phyloP scores from a whole-genome alignment of 2,113 vertebrate species.

The Abramis brama region DNA sequence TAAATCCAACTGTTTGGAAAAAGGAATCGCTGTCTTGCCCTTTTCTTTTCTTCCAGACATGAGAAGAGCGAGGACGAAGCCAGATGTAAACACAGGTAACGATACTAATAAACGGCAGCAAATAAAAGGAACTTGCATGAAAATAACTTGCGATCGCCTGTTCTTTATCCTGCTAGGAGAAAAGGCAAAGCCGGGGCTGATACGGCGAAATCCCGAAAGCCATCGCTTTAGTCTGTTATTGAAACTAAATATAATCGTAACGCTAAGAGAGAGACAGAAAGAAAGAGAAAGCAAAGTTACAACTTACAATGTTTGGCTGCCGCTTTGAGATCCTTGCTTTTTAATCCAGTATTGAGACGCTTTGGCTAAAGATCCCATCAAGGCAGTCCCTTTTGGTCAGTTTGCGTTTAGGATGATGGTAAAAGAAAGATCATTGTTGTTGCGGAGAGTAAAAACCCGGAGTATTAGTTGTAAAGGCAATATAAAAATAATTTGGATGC shows the following conservation, averaged over 20 bases:
- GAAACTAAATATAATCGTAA: slow-evolving; percentile 68
- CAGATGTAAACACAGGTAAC: slow-evolving; percentile 85
- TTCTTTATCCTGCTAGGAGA: slow-evolving; percentile 64
- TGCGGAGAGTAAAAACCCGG: slow-evolving; percentile 78
- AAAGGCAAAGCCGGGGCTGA: slow-evolving; percentile 65
- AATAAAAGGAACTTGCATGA: slow-evolving; percentile 74
- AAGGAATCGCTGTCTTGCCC: slow-evolving; percentile 75
- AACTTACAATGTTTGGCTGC: slow-evolving; percentile 92
- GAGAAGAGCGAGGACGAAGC: slow-evolving; percentile 79
- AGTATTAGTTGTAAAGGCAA: slow-evolving; percentile 84
- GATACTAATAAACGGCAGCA: slow-evolving; percentile 69
- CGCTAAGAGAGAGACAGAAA: slow-evolving; percentile 67
- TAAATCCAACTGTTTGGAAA: slow-evolving; percentile 69
- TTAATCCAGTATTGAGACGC: slow-evolving; percentile 89
- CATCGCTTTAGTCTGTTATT: slow-evolving; percentile 64
- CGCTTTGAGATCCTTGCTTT: slow-evolving; percentile 85
- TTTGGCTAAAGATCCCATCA: slow-evolving; percentile 91
- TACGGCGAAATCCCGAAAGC: slow-evolving; percentile 64
- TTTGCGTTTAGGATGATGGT: slow-evolving; percentile 82
- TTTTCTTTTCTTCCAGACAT: slow-evolving; percentile 77
- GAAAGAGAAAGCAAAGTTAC: slow-evolving; percentile 87
- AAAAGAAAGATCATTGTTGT: slow-evolving; percentile 88
- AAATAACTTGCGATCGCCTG: slow-evolving; percentile 68
- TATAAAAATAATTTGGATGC: slow-evolving; percentile 88
- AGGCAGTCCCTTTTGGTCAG: slow-evolving; percentile 86